Base-by-base conservation (phyloP, 2,888 invertebrate genomes). In the Leptopilina syphax region DNA sequence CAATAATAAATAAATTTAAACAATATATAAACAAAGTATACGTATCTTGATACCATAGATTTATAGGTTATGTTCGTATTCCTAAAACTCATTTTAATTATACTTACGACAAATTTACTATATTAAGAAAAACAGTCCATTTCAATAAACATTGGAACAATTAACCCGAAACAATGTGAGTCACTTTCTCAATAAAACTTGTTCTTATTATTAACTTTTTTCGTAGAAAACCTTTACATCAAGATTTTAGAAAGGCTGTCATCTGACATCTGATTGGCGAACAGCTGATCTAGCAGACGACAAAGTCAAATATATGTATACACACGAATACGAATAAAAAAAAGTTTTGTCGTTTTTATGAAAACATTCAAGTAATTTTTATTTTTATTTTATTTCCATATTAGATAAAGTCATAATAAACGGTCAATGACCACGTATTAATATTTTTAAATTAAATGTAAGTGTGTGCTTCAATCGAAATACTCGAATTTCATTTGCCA, bases 401-500 rank as follows among this genome's bases (percentile, higher is more conserved):
- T 24, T 63, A 63, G 24, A 63, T 60, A 60, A 24, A 24, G 63
- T 24, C 18, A 8, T 18, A 24, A 18, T 24, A 63, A 63, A 9
- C 1, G 63, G 63, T 63, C 63, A 63, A 8, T 63, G 63, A 63
- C 63, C 63, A 63, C 24, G 24, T 63, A 63, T 13, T 60, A 18
- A 60, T 63, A 24, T 63, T 63, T 63, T 63, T 63, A 63, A 63
- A 63, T 63, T 63, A 63, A 63, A 63, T 63, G 63, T 63, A 63
- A 63, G 63, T 63, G 63, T 63, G 63, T 63, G 63, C 24, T 63
- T n/a, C 24, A 60, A 18, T 60, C 1, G 4, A 60, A 60, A 18
- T 60, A 63, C 18, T 8, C 24, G 24, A 63, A 63, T 18, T 63
- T 63, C 18, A 24, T 63, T 63, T 18, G 63, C 18, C 63, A 63